phyloP scores from a whole-genome alignment of 2,888 invertebrate genomes.

The Andrena bicolor region DNA sequence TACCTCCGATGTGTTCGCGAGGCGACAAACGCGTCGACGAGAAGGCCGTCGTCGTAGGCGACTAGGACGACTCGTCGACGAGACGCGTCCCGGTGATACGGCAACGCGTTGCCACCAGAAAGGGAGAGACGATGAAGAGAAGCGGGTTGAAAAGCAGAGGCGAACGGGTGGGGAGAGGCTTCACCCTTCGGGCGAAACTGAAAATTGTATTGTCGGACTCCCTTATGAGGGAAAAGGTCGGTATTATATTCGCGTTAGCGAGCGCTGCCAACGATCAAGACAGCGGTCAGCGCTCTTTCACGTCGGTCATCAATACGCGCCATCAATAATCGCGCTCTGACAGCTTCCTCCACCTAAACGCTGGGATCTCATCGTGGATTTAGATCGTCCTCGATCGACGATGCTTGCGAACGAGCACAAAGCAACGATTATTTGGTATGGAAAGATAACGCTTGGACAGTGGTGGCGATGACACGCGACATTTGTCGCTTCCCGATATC shows the following conservation, averaged over 20 bases:
- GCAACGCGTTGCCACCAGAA: constrained; percentile 39
- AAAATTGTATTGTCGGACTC: constrained; percentile 76
- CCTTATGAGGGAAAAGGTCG: constrained; percentile 61
- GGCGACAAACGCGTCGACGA: constrained; percentile 58
- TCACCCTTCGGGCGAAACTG: constrained; percentile 72
- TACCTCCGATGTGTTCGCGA: constrained; percentile 77
- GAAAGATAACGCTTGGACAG: background rate
- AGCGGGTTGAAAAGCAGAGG: constrained; percentile 54
- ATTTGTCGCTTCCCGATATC: background rate
- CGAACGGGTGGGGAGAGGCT: constrained; percentile 44
- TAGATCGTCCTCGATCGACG: constrained; percentile 47
- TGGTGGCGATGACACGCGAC: background rate
- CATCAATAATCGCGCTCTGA: constrained; percentile 77
- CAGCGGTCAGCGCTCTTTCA: constrained; percentile 75
- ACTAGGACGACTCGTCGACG: constrained; percentile 45
- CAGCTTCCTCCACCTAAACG: constrained; percentile 58
- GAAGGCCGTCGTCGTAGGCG: constrained; percentile 37
- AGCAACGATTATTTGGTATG: constrained; percentile 14
- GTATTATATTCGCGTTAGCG: constrained; percentile 79
- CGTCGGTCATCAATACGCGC: constrained; percentile 72
- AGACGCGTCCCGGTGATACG: constrained; percentile 48
- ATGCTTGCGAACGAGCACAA: constrained; percentile 13
- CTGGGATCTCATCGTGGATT: constrained; percentile 44
- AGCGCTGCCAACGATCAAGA: constrained; percentile 60
- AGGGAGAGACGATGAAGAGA: constrained; percentile 43